Evolutionary conservation across 2,797 vertebrate species (phyloP).

Genomic region (Kryptopterus vitreolus): DNA sequence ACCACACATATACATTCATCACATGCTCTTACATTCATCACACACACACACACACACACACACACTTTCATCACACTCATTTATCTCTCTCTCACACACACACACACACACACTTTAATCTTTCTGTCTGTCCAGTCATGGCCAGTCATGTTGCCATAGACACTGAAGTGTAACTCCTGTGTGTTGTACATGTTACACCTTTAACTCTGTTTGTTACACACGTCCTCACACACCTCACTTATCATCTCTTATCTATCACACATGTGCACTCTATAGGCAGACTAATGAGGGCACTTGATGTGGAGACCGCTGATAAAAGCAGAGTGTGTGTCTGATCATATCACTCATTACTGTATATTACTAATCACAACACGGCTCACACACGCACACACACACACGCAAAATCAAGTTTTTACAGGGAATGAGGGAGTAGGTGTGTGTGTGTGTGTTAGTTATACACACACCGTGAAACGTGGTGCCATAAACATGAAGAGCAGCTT

Average conservation of each 20-base stretch:
- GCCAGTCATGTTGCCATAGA: no score
- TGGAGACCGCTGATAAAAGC: background rate
- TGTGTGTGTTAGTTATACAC: constrained; percentile 6
- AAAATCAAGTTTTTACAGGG: background rate
- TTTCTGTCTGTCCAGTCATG: no score
- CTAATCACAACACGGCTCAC: background rate
- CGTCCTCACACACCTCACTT: no score
- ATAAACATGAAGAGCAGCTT: constrained; percentile 42
- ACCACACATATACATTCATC: background rate
- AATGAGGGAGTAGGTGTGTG: background rate
- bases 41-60: background rate
- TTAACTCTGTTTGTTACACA: no score
- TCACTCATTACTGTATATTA: background rate
- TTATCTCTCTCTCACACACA: no score
- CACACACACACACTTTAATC: no score
- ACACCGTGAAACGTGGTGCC: constrained; percentile 28
- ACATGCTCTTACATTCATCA: background rate
- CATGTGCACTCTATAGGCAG: background rate
- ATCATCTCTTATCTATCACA: no score
- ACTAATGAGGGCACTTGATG: background rate
- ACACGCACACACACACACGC: background rate
- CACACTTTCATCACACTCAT: background rate
- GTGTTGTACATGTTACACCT: no score
- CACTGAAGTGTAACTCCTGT: no score
- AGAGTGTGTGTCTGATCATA: background rate